Evolutionary conservation across 1,140 invertebrate species (phyloP), one percentile per base, ranked within the genome.

Genomic region (Lamellibrachia luymesi): DNA sequence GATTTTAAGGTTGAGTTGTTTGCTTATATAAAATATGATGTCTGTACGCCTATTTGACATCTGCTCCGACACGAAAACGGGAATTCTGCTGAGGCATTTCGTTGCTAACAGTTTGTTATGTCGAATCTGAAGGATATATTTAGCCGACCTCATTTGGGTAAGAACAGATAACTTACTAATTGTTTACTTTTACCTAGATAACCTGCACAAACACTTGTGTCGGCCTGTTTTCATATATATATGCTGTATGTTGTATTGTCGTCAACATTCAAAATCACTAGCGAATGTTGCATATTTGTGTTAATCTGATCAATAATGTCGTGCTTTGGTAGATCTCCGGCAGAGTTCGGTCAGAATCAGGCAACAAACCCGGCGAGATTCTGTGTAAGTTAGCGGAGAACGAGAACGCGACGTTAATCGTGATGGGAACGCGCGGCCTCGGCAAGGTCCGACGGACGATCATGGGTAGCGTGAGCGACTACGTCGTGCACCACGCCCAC

Each of bases 401-500:
- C 17, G 93, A 93, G 25, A 93, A 93, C 17, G 94, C 93, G 6
- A 49, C 90, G 4, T 90, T 93, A 90, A 93, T 95, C 92, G 93
- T 95, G 17, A 94, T 94, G 51, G 94, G 94, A 10, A 94, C 94
- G 22, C 93, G 94, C 5, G 94, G 94, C 7, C 92, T 94, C 50
- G 94, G 94, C 80, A 94, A 93, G 56, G 49, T 95, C 56, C 93
- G 94, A 22, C 91, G 94, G 22, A 94, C 94, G 1, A 93, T 95
- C 92, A 93, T 95, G 94, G 94, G 94, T n/a, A 94, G 93, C 52
- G 94, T 95, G 89, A 94, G 94, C 92, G 94, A 95, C 56, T 95
- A 93, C 92, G 94, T 95, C 8, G 92, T 94, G 7, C 94, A 94
- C 89, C 94, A 95, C 64, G 93, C 93, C 51, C 93, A 93, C 56